phyloP scores from a whole-genome alignment of 2,888 invertebrate genomes.

The Cyclophora punctaria region DNA sequence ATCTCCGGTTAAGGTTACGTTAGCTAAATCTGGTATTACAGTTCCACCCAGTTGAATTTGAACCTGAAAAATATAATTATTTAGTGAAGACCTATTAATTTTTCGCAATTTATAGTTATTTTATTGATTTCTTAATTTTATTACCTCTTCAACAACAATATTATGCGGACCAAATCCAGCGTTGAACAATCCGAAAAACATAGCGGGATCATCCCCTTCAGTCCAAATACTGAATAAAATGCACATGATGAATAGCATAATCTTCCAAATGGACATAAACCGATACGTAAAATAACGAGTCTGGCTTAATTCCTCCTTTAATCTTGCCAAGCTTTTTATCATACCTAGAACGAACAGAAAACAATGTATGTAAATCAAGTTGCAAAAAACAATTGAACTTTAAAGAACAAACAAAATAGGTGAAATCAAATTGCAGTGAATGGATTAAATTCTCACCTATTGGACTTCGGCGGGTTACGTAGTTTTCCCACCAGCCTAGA shows the following conservation, averaged over 20 bases:
- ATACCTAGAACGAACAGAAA: slow-evolving; percentile 63
- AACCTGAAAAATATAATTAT: slow-evolving; percentile 55
- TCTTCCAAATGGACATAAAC: slow-evolving; percentile 94
- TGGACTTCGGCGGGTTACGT: slow-evolving; percentile 89
- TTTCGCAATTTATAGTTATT: no score
- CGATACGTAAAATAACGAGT: slow-evolving; percentile 93
- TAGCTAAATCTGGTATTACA: slow-evolving; percentile 82
- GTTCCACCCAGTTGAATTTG: slow-evolving; percentile 77
- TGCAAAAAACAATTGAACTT: background rate
- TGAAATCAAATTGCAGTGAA: slow-evolving; percentile 10
- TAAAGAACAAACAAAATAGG: slow-evolving; percentile 1
- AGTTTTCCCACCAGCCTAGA: slow-evolving; percentile 99
- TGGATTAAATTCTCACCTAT: slow-evolving; percentile 72
- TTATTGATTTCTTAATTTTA: background rate
- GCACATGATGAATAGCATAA: slow-evolving; percentile 83
- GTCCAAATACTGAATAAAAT: slow-evolving; percentile 83
- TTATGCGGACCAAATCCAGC: slow-evolving; percentile 85
- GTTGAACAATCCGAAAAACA: slow-evolving; percentile 84
- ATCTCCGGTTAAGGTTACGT: slow-evolving; percentile 84
- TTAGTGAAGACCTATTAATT: no score
- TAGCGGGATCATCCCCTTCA: slow-evolving; percentile 83
- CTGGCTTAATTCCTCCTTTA: slow-evolving; percentile 85
- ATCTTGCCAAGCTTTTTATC: slow-evolving; percentile 82
- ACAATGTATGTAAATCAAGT: background rate
- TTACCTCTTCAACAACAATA: slow-evolving; percentile 82